A percentile compares a stretch with the other conserved stretches of the same genome.
These are phyloP conservation scores for Merops nubicus DNA, from an alignment of 2,113 vertebrate species.

Conservation along the genomic window DNA sequence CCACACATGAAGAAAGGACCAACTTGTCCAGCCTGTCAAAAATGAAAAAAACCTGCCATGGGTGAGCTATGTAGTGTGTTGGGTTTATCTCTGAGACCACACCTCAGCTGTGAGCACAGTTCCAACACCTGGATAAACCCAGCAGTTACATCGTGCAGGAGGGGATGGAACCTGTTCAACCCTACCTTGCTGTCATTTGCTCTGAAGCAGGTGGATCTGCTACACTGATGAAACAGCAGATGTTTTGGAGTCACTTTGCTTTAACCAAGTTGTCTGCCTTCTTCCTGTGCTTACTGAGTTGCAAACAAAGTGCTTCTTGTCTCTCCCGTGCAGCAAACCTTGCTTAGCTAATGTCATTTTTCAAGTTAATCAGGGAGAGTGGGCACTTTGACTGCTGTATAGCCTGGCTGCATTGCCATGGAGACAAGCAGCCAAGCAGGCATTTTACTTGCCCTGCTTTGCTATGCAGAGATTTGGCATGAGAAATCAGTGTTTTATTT, in stretches of 20 bases:
- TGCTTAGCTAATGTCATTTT: slow-evolving; percentile 47
- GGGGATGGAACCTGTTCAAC: neutral
- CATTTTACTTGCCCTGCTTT: slow-evolving; percentile 19
- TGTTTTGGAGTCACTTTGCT: neutral
- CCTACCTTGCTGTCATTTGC: neutral
- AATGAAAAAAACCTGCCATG: neutral
- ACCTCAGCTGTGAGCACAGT: neutral
- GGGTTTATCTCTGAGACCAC: neutral
- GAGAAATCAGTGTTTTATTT: slow-evolving; percentile 6
- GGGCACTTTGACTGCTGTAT: slow-evolving; percentile 18
- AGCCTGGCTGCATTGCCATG: slow-evolving; percentile 18
- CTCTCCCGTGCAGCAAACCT: neutral
- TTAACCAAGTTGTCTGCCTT: neutral
- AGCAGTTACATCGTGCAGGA: neutral
- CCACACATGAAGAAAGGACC: neutral
- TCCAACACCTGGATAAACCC: neutral
- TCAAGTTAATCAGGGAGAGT: slow-evolving; percentile 59
- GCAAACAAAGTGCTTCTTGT: slow-evolving; percentile 44
- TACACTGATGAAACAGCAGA: neutral
- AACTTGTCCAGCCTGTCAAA: neutral
- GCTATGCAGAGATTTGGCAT: neutral
- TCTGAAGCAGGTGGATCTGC: neutral
- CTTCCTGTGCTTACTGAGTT: neutral
- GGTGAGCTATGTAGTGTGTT: neutral
- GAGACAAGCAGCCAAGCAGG: slow-evolving; percentile 30